These are phyloP conservation scores for Piliocolobus tephrosceles DNA, from an alignment of 2,113 vertebrate species.

Conservation along the genomic window DNA sequence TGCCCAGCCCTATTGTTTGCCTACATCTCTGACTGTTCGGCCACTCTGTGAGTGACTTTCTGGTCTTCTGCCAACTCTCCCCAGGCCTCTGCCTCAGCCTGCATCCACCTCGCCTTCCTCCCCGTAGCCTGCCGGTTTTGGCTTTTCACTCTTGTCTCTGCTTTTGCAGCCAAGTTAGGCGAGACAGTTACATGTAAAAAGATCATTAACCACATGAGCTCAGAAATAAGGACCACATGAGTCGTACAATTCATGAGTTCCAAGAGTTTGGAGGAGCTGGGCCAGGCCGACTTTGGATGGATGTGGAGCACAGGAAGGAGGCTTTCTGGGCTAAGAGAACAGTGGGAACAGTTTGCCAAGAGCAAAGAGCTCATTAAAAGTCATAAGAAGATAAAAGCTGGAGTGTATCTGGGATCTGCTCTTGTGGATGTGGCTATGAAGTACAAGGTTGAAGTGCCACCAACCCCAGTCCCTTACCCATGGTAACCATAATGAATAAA, in stretches of 20 bases:
- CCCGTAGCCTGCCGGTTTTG: background rate
- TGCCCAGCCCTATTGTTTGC: background rate
- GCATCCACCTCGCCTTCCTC: background rate
- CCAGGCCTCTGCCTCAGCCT: background rate
- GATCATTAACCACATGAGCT: slow-evolving; percentile 50
- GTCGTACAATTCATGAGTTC: slow-evolving; percentile 16
- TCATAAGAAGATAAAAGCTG: slow-evolving; percentile 25
- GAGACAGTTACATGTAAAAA: slow-evolving; percentile 36
- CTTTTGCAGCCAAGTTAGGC: slow-evolving; percentile 35
- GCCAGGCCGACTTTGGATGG: slow-evolving; percentile 9
- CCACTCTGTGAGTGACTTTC: background rate
- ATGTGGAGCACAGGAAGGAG: background rate
- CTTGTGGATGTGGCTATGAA: background rate
- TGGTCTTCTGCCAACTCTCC: background rate
- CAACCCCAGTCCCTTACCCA: background rate
- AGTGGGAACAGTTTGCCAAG: background rate
- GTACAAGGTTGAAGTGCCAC: background rate
- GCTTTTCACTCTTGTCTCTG: slow-evolving; percentile 28
- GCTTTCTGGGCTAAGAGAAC: background rate
- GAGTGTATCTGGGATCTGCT: background rate
- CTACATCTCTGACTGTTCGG: background rate
- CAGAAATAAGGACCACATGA: slow-evolving; percentile 55
- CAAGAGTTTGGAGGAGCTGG: slow-evolving; percentile 14
- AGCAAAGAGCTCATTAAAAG: slow-evolving; percentile 7
- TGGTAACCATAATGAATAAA: background rate